Conservation (phyloP, 2,888 invertebrate genomes). For the Abscondita cerata region DNA sequence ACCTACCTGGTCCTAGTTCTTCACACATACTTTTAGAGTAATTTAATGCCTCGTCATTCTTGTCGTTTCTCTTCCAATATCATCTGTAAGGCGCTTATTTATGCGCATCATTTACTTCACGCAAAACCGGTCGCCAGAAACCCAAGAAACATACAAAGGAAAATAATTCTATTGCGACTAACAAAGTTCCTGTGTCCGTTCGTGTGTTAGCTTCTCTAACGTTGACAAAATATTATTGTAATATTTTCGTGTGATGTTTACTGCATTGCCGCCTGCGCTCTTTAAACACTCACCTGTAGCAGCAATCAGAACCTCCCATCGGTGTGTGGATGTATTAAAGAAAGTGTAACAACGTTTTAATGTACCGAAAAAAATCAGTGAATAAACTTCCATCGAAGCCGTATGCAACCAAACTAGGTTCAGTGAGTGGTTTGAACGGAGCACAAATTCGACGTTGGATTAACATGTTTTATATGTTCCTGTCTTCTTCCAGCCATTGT, state of each 20-base stretch:
- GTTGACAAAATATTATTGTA: constrained; percentile 27
- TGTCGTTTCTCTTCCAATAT: constrained; percentile 16
- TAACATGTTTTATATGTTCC: constrained; percentile 31
- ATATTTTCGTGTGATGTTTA: constrained; percentile 8
- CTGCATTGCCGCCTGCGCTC: constrained; percentile 28
- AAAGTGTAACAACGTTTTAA: constrained; percentile 34
- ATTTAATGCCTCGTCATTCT: constrained; percentile 13
- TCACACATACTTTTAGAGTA: constrained; percentile 26
- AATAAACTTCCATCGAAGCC: constrained; percentile 34
- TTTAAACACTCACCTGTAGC: constrained; percentile 39
- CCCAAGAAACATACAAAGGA: constrained; percentile 30
- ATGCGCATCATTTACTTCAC: constrained; percentile 24
- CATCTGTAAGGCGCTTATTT: constrained; percentile 24
- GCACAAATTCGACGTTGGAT: constrained; percentile 32
- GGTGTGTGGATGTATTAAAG: constrained; percentile 36
- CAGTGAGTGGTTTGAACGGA: constrained; percentile 34
- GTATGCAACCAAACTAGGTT: constrained; percentile 40
- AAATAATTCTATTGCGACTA: too few relatives aligned
- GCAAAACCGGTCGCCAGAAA: constrained; percentile 21
- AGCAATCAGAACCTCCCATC: constrained; percentile 38
- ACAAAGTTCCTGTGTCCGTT: constrained; percentile 25
- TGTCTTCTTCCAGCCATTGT: constrained; percentile 37
- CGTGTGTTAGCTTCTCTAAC: constrained; percentile 33
- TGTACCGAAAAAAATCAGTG: constrained; percentile 34
- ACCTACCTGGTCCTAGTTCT: constrained; percentile 14